Conservation (phyloP, 2,888 invertebrate genomes). For the Schrankia costaestrigalis region DNA sequence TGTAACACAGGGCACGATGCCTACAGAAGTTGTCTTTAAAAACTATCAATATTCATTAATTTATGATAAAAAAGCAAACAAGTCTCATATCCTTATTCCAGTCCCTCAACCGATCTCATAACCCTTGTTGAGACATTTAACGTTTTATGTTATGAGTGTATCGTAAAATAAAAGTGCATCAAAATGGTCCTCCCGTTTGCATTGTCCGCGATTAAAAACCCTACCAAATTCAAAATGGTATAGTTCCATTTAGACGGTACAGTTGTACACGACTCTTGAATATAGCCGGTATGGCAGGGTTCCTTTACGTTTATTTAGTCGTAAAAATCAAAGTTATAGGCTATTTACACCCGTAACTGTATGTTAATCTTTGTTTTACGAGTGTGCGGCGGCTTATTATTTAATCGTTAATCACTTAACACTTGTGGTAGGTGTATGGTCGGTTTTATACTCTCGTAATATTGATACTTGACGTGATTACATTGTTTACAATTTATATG, state of each 20-base stretch:
- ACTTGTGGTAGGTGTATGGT: slow-evolving; percentile 58
- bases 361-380: slow-evolving; percentile 81
- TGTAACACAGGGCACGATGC: no score
- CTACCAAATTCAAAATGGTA: slow-evolving; percentile 44
- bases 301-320: slow-evolving; percentile 82
- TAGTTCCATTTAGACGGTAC: slow-evolving; percentile 22
- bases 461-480: slow-evolving; percentile 37
- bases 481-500: slow-evolving; percentile 28
- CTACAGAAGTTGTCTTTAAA: no score
- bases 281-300: slow-evolving; percentile 60
- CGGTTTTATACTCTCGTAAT: slow-evolving; percentile 50
- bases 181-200: slow-evolving; percentile 71
- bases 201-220: slow-evolving; percentile 71
- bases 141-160: slow-evolving; percentile 76
- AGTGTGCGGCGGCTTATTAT: slow-evolving; percentile 75
- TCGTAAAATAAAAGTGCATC: slow-evolving; percentile 81
- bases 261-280: slow-evolving; percentile 39
- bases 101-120: slow-evolving; percentile 38
- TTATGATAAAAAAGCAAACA: slow-evolving; percentile 3
- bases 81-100: slow-evolving; percentile 33
- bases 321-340: slow-evolving; percentile 82
- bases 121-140: slow-evolving; percentile 75
- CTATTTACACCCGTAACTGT: slow-evolving; percentile 79
- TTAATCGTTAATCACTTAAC: slow-evolving; percentile 77
- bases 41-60: no score